A percentile compares a stretch with the other conserved stretches of the same genome.
phyloP scores from a whole-genome alignment of 2,113 vertebrate genomes.

The Chitala chitala region DNA sequence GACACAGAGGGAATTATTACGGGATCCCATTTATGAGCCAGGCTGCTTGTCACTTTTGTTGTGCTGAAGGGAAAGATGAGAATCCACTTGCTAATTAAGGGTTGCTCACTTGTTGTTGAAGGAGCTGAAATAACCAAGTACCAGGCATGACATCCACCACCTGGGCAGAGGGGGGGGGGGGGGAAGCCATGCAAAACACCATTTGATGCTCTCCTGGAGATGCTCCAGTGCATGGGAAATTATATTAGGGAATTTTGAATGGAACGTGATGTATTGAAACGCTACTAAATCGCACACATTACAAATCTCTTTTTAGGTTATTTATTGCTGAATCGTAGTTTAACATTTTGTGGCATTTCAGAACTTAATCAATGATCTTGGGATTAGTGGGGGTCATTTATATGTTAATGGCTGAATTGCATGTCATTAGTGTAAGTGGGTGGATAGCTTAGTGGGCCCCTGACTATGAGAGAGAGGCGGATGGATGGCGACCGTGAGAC shows the following conservation, averaged over 20 bases:
- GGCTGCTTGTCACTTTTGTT: constrained; percentile 3
- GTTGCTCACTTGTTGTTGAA: neutral
- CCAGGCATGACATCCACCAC: neutral
- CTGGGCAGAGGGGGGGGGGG: neutral
- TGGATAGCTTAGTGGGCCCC: constrained; percentile 36
- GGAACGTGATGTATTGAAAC: constrained; percentile 43
- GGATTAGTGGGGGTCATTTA: constrained; percentile 63
- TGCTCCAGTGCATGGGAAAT: constrained; percentile 42
- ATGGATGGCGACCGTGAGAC: neutral
- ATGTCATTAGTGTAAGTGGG: constrained; percentile 57
- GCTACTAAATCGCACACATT: constrained; percentile 42
- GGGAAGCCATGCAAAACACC: neutral
- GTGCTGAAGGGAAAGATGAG: neutral
- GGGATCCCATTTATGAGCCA: constrained; percentile 12
- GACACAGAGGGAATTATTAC: constrained; percentile 11
- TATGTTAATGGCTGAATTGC: constrained; percentile 65
- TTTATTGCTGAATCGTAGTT: constrained; percentile 60
- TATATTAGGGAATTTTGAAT: constrained; percentile 53
- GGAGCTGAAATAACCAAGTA: neutral
- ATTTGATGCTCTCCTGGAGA: constrained; percentile 2
- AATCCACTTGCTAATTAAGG: constrained; percentile 3
- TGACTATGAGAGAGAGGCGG: neutral
- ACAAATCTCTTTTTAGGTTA: constrained; percentile 47
- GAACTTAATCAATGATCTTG: constrained; percentile 50
- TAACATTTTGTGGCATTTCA: constrained; percentile 71